Conservation (phyloP, 37 sponge, comb jelly and placozoan genomes). For the Theonella swinhoei region DNA sequence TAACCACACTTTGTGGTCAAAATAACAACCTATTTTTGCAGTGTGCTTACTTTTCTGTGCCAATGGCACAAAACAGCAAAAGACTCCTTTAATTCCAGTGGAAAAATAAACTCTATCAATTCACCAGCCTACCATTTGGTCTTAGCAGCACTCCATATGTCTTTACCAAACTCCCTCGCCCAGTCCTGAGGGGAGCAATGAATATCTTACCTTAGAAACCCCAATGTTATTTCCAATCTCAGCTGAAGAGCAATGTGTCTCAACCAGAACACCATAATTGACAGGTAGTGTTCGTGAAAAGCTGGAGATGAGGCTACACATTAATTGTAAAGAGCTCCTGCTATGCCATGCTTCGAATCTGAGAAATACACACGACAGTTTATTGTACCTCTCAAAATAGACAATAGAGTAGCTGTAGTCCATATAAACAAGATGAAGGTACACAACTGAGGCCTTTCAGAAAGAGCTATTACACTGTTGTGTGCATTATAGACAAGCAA, state of each 20-base stretch:
- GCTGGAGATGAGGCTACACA: conserved; percentile 13
- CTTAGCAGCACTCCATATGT: conserved; percentile 1
- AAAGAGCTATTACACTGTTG: conserved; percentile 3
- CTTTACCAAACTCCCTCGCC: conserved; percentile 1
- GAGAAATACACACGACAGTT: background rate
- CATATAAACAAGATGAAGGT: conserved; percentile 21
- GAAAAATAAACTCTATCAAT: background rate
- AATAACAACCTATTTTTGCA: no score
- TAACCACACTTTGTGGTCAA: no score
- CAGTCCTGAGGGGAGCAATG: no score
- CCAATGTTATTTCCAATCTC: conserved; percentile 1
- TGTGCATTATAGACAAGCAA: background rate
- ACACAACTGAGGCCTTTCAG: background rate
- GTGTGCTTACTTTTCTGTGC: conserved; percentile 18
- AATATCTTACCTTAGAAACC: no score
- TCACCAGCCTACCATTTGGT: conserved; percentile 21
- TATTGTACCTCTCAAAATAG: conserved; percentile 8
- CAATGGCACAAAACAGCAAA: background rate
- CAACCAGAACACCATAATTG: background rate
- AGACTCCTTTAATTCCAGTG: background rate
- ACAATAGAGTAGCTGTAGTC: conserved; percentile 21
- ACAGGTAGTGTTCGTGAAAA: conserved; percentile 15
- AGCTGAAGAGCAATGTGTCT: conserved; percentile 36
- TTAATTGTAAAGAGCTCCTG: conserved; percentile 44
- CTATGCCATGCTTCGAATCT: background rate